Base-by-base conservation (phyloP, 1,140 invertebrate species). In the Solenopsis fugax region DNA sequence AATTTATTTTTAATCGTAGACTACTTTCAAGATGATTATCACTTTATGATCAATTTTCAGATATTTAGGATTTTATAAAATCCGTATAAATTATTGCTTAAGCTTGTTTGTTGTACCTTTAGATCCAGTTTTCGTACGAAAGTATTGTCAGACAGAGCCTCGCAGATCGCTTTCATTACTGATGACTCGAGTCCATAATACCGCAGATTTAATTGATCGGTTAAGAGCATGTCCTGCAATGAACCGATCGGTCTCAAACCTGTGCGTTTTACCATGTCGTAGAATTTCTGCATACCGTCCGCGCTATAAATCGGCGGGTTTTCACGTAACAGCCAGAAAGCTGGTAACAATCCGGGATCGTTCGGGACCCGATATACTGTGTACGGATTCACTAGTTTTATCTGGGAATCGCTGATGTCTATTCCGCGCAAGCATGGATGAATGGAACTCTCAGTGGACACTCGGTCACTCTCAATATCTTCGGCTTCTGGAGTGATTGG, bases 111-210 rank as follows among this genome's bases (percentile, higher is more conserved):
- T 48, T 50, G 75, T 90, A 95, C 95, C 81, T 92, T 93, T 1
- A 96, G 87, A 86, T 96, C 90, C 10, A 96, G 64, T 5, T 45
- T 89, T 87, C 91, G 90, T 10, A 96, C 94, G 34, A 89, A 92
- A 37, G 62, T 87, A 81, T 96, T 96, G 4, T 89, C 72, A 24
- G 86, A 77, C 0, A 96, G 45, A 12, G 95, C 93, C 50, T 95
- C 89, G 37, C 91, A 94, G 87, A 96, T 94, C 9, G 91, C 92
- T 86, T 91, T 87, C 5, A 96, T 85, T n/a, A 94, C 90, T 64
- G 86, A 87, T 7, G 95, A 92, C 88, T 95, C 92, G 0, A 96
- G 58, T 1, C 95, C 93, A 41, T 95, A 96, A 87, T 94, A 96
- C 41, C 85, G 87, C 16, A 95, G 88, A 92, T 93, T 89, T 21